These are phyloP conservation scores for Abrostola triplasia DNA, from an alignment of 2,888 invertebrate genomes.

Conservation along the genomic window DNA sequence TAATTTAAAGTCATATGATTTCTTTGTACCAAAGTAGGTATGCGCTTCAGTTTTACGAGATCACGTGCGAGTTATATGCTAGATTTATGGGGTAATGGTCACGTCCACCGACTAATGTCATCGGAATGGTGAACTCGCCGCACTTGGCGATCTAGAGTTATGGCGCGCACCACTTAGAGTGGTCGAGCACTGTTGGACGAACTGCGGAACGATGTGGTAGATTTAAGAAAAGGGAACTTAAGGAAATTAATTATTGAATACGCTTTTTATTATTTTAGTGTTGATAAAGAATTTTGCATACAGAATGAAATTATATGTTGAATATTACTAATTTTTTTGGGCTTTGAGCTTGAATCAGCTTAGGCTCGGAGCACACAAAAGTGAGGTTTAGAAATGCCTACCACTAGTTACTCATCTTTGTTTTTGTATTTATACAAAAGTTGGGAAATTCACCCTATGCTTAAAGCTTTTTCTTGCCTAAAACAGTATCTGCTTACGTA, in stretches of 20 bases:
- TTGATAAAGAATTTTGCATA: no score
- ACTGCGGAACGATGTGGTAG: no score
- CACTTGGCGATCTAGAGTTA: slow-evolving; percentile 70
- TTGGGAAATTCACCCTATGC: no score
- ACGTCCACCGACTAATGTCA: slow-evolving; percentile 65
- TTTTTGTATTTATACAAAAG: no score
- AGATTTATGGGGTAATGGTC: slow-evolving; percentile 62
- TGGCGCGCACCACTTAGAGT: slow-evolving; percentile 61
- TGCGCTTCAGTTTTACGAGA: slow-evolving; percentile 35
- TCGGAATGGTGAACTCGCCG: slow-evolving; percentile 52
- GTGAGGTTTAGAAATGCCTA: neutral
- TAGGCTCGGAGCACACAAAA: slow-evolving; percentile 13
- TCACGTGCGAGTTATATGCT: slow-evolving; percentile 47
- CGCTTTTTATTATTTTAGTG: no score
- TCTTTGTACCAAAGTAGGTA: slow-evolving; percentile 30
- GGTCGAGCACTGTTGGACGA: slow-evolving; percentile 12
- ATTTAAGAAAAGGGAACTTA: no score
- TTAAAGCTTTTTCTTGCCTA: no score
- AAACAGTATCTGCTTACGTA: no score
- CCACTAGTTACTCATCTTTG: no score
- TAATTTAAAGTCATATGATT: slow-evolving; percentile 37
- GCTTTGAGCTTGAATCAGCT: neutral
- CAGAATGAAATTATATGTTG: no score
- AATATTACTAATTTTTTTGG: no score
- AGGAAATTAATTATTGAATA: no score